These are phyloP conservation scores for Petroica traversi DNA, from an alignment of 2,113 vertebrate species.

Conservation along the genomic window DNA sequence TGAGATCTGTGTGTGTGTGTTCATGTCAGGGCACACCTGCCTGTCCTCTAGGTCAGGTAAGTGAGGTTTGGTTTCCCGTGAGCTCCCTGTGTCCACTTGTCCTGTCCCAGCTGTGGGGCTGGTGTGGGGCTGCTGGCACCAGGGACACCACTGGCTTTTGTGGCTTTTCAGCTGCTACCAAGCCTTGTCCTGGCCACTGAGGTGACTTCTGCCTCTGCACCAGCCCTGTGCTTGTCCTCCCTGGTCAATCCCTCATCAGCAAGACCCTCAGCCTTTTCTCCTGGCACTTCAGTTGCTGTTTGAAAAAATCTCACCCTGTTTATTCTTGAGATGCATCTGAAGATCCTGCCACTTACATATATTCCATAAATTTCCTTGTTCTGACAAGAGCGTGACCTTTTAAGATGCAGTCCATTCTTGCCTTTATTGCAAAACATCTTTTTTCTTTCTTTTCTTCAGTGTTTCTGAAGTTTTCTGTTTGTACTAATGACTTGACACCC, in stretches of 20 bases:
- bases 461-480: conserved; percentile 29
- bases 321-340: background rate
- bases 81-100: background rate
- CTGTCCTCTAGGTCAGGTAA: background rate
- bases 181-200: background rate
- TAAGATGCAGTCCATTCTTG: background rate
- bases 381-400: background rate
- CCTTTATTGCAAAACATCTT: conserved; percentile 14
- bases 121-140: background rate
- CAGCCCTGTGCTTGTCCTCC: background rate
- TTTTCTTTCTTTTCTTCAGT: background rate
- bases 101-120: background rate
- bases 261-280: background rate
- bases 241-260: background rate
- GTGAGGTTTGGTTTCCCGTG: background rate
- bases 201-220: background rate
- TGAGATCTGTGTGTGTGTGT: background rate
- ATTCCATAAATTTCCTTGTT: conserved; percentile 17
- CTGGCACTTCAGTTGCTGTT: background rate
- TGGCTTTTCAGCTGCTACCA: background rate
- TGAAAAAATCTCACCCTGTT: background rate
- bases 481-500: conserved; percentile 34
- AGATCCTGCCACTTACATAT: background rate
- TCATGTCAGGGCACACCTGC: background rate
- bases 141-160: background rate